A percentile compares a stretch with the other conserved stretches of the same genome.
phyloP scores from a whole-genome alignment of 2,888 invertebrate genomes.

The Ophion ellenae region DNA sequence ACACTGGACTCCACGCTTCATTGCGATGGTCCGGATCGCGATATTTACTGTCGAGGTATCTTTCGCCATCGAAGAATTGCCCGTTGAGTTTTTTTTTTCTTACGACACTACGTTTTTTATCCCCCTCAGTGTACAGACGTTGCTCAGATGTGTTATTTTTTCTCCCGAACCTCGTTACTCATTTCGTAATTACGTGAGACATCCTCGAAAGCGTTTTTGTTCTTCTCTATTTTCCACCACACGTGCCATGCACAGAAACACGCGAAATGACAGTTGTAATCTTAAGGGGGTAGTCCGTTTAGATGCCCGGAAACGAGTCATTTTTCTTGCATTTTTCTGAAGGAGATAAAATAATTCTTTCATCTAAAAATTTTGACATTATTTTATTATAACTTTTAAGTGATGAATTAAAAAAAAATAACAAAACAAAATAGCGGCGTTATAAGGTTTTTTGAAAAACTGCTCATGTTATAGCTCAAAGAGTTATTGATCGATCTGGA shows the following conservation, averaged over 20 bases:
- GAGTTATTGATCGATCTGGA: too few species aligned
- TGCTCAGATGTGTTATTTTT: constrained; percentile 3
- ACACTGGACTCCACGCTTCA: constrained; percentile 94
- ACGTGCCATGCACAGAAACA: constrained; percentile 21
- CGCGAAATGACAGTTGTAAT: neutral
- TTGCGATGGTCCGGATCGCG: constrained; percentile 96
- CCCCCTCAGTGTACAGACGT: constrained; percentile 41
- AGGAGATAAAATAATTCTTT: too few species aligned
- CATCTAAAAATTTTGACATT: too few species aligned
- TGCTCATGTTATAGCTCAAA: too few species aligned
- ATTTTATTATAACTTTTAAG: too few species aligned
- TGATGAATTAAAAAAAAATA: too few species aligned
- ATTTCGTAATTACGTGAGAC: neutral
- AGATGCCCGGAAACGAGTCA: too few species aligned
- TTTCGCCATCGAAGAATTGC: constrained; percentile 71
- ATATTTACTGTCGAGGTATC: constrained; percentile 96
- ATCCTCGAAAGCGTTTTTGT: neutral
- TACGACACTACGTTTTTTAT: constrained; percentile 47
- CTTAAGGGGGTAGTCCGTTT: too few species aligned
- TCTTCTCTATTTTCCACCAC: neutral
- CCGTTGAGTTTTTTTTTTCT: constrained; percentile 70
- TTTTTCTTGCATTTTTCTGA: too few species aligned
- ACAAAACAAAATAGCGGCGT: too few species aligned
- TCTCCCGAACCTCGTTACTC: neutral
- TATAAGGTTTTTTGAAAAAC: too few species aligned